Evolutionary conservation across 2,888 invertebrate species (phyloP).

Genomic region (Stenodema calcarata): DNA sequence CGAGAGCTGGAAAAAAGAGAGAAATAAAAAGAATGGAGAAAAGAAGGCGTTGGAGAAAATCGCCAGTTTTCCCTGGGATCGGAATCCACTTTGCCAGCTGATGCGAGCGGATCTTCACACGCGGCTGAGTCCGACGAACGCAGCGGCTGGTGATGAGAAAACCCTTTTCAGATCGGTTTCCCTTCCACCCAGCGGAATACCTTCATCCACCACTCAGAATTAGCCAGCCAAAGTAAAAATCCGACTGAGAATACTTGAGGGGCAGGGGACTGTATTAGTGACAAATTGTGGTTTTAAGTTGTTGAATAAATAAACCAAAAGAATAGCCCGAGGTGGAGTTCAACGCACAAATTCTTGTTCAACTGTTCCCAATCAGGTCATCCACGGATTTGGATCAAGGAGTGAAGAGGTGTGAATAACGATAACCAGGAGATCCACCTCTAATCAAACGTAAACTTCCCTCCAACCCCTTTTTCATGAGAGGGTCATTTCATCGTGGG

Average conservation of each 20-base stretch:
- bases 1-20: not conserved
- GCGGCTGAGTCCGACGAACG: slow-evolving; percentile 8
- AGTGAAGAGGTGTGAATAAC: too few species aligned
- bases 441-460: too few species aligned
- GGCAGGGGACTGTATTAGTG: too few species aligned
- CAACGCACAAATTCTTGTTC: too few species aligned
- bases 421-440: too few species aligned
- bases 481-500: too few species aligned
- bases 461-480: too few species aligned
- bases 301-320: too few species aligned
- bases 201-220: slow-evolving; percentile 11
- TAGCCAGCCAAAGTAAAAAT: slow-evolving; percentile 3
- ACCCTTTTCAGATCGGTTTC: slow-evolving; percentile 40
- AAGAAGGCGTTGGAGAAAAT: not conserved
- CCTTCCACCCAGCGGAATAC: slow-evolving; percentile 16
- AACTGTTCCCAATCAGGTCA: too few species aligned
- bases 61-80: slow-evolving; percentile 44
- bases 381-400: too few species aligned
- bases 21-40: not conserved
- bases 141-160: slow-evolving; percentile 35
- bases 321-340: too few species aligned
- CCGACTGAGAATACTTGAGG: not conserved
- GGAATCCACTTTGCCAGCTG: slow-evolving; percentile 47
- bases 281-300: too few species aligned
- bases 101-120: slow-evolving; percentile 43